These are phyloP conservation scores for Mormyrus proboscirostris DNA, from an alignment of 2,797 vertebrate species.

Conservation along the genomic window DNA sequence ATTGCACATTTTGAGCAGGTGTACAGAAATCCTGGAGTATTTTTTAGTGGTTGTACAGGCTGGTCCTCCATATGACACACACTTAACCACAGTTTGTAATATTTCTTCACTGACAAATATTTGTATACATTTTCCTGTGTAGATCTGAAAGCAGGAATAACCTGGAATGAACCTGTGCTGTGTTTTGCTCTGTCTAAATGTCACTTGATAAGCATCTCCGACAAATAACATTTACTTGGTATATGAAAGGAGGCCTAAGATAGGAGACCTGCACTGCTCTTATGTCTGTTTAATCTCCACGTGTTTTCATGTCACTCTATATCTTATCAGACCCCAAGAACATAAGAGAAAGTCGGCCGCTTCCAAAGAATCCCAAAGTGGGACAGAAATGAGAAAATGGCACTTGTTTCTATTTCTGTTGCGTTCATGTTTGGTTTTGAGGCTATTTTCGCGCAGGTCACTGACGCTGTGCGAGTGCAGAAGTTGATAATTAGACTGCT, in stretches of 20 bases:
- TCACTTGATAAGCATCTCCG: background rate
- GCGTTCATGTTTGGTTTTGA: background rate
- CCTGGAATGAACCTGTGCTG: background rate
- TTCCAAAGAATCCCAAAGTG: background rate
- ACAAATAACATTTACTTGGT: slow-evolving; percentile 3
- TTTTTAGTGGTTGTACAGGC: background rate
- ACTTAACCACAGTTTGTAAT: background rate
- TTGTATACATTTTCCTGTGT: background rate
- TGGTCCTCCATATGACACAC: background rate
- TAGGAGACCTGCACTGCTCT: background rate
- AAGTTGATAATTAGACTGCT: background rate
- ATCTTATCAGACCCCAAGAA: background rate
- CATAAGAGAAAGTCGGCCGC: background rate
- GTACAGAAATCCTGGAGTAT: background rate
- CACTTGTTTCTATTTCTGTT: background rate
- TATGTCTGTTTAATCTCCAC: background rate
- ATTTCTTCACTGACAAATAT: background rate
- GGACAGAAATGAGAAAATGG: background rate
- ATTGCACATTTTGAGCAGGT: background rate
- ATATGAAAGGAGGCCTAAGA: background rate
- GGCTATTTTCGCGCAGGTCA: background rate
- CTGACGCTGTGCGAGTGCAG: background rate
- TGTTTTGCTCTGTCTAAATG: background rate
- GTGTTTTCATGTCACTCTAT: background rate
- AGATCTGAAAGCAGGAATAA: background rate